These are phyloP conservation scores for Cantharis nigra DNA, from an alignment of 2,888 invertebrate species.

Conservation along the genomic window DNA sequence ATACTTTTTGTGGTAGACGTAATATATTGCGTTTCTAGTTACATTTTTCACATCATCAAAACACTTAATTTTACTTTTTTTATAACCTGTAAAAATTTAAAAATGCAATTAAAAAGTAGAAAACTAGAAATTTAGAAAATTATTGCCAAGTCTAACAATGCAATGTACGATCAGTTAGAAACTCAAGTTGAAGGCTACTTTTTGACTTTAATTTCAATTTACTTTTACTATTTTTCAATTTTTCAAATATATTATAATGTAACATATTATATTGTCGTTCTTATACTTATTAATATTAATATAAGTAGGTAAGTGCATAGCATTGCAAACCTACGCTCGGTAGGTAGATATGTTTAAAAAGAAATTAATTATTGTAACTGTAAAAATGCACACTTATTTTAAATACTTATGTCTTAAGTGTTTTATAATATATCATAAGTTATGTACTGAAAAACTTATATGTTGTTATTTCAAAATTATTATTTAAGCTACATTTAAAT, in stretches of 20 bases:
- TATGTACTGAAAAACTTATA: not conserved
- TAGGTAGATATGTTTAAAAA: not conserved
- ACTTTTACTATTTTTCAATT: no score
- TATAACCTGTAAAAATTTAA: not conserved
- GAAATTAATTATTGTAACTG: not conserved
- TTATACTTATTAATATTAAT: not conserved
- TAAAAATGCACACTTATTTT: not conserved
- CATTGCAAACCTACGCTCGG: not conserved
- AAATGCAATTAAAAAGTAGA: not conserved
- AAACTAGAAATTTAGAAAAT: not conserved
- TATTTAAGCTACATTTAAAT: conserved; percentile 7
- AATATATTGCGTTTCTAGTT: not conserved
- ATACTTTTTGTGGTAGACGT: not conserved
- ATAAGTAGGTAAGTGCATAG: not conserved
- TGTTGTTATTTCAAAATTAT: not conserved
- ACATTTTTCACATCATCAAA: not conserved
- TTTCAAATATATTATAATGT: no score
- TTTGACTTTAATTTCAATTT: not conserved
- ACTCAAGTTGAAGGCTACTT: not conserved
- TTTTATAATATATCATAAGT: not conserved
- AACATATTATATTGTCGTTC: not conserved
- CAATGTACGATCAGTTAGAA: not conserved
- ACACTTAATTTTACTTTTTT: not conserved
- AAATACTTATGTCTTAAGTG: not conserved
- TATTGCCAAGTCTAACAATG: not conserved